These are phyloP conservation scores for Platyrinchus mystaceus DNA, from an alignment of 2,797 vertebrate genomes.

Conservation along the genomic window DNA sequence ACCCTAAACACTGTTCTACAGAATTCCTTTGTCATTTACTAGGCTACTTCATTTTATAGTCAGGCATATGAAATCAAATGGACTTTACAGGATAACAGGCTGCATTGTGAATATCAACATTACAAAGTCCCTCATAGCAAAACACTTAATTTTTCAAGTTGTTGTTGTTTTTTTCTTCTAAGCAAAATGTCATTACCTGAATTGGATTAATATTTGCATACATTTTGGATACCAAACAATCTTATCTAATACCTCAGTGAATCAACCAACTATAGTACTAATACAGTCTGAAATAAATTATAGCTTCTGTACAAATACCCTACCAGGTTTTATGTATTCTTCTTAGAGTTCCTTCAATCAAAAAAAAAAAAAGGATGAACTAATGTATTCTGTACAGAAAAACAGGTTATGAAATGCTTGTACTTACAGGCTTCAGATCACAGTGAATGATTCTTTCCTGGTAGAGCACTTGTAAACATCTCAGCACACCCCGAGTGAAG, in stretches of 20 bases:
- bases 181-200: not conserved
- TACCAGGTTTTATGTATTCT: not conserved
- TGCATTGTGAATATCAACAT: not conserved
- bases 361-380: not conserved
- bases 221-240: not conserved
- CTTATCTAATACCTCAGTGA: not conserved
- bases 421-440: conserved; percentile 91
- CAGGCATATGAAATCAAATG: not conserved
- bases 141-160: not conserved
- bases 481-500: conserved; percentile 87
- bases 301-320: not conserved
- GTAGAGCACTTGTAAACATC: conserved; percentile 92
- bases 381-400: not conserved
- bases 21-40: not conserved
- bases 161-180: not conserved
- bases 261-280: not conserved
- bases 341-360: not conserved
- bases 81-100: not conserved
- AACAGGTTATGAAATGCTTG: not conserved
- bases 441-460: conserved; percentile 94
- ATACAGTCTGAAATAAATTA: not conserved
- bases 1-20: not conserved
- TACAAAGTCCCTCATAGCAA: not conserved
- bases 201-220: not conserved
- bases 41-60: not conserved